Percentiles rank a stretch among this genome's conserved stretches.
These are phyloP conservation scores for Hydraecia micacea DNA, from an alignment of 2,888 invertebrate species.

Conservation along the genomic window DNA sequence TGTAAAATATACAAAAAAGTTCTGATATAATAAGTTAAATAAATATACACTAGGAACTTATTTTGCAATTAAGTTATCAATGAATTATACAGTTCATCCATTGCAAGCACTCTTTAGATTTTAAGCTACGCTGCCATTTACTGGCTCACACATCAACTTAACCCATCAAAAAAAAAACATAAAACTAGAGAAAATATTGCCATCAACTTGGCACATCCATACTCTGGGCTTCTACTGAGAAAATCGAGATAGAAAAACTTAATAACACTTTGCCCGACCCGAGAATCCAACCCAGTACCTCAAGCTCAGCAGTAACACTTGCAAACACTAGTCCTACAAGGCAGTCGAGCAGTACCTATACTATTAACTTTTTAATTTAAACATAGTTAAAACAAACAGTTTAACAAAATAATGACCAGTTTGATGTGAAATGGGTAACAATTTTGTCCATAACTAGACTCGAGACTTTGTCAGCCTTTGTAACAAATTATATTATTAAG, in stretches of 20 bases:
- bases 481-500: conserved; percentile 56
- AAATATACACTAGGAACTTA: no score
- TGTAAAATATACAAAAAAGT: no score
- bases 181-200: conserved; percentile 13
- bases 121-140: background rate
- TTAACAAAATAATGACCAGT: conserved; percentile 39
- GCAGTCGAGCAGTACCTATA: no score
- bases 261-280: no score
- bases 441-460: conserved; percentile 7
- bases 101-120: background rate
- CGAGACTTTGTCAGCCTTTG: background rate
- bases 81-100: background rate
- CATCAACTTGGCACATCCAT: no score
- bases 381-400: conserved; percentile 28
- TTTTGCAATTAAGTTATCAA: no score
- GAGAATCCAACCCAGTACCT: no score
- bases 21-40: no score
- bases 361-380: conserved; percentile 26
- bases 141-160: background rate
- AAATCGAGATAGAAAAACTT: no score
- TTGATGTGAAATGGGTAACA: conserved; percentile 9
- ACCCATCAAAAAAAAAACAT: background rate
- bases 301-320: no score
- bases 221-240: no score
- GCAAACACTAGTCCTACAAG: no score